phyloP scores from a whole-genome alignment of 2,113 vertebrate genomes.

The Embiotoca jacksoni region DNA sequence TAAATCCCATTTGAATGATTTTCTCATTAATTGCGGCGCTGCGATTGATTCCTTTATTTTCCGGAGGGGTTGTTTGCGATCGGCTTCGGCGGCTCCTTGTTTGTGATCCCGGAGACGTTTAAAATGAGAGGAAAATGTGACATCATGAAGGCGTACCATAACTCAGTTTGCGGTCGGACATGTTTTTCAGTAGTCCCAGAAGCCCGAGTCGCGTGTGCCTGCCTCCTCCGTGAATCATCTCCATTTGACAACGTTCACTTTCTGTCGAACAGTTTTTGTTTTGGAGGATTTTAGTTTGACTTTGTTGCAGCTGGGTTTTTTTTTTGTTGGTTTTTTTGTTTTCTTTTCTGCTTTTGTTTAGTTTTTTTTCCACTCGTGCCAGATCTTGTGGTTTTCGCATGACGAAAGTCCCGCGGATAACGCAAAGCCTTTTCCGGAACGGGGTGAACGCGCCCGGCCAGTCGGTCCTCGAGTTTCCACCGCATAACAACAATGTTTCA shows the following conservation, averaged over 20 bases:
- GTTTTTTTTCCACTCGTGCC: slow-evolving; percentile 63
- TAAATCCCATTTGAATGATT: slow-evolving; percentile 6
- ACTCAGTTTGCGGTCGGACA: slow-evolving; percentile 71
- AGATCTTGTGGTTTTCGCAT: slow-evolving; percentile 76
- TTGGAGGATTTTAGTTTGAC: neutral
- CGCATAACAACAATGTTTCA: slow-evolving; percentile 91
- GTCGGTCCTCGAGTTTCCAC: slow-evolving; percentile 86
- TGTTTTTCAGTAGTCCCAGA: slow-evolving; percentile 78
- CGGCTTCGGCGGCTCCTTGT: neutral
- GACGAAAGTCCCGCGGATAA: slow-evolving; percentile 70
- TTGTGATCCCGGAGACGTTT: slow-evolving; percentile 48
- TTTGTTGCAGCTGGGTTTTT: neutral
- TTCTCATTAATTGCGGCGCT: slow-evolving; percentile 7
- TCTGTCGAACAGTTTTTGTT: slow-evolving; percentile 68
- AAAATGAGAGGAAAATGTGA: slow-evolving; percentile 79
- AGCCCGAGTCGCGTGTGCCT: slow-evolving; percentile 68
- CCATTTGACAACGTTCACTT: slow-evolving; percentile 64
- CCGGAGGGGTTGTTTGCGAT: slow-evolving; percentile 4
- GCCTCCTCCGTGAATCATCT: slow-evolving; percentile 67
- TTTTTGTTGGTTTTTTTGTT: slow-evolving; percentile 19
- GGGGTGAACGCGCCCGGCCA: slow-evolving; percentile 59
- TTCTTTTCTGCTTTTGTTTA: slow-evolving; percentile 17
- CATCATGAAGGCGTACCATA: slow-evolving; percentile 54
- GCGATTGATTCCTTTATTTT: slow-evolving; percentile 48
- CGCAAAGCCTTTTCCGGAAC: slow-evolving; percentile 71